Base-by-base conservation (phyloP, 1,140 invertebrate genomes). In the Plodia interpunctella region DNA sequence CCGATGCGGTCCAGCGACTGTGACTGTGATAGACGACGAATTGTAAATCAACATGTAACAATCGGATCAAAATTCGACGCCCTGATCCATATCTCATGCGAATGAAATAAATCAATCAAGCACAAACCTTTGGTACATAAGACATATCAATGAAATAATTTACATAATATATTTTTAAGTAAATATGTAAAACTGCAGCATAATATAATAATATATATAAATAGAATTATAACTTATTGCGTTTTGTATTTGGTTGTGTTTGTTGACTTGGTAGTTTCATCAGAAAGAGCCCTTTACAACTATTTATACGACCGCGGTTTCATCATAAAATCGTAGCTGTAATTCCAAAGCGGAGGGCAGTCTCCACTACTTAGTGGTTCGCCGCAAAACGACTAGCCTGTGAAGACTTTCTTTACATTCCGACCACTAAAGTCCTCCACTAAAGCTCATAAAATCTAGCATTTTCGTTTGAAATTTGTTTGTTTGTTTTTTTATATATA, bases 21-120 rank as follows among this genome's bases (percentile, higher is more conserved):
- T 59, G 66, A 72, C 68, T 63, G 60, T 55, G 65, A 62, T 63
- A 65, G 65, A 62, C 55, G 66, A 68, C 71, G 62, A 65, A 72
- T 67, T 59, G 63, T 77, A 74, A 74, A 73, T 74, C 70, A 74
- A 63, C 65, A 57, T 60, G 53, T 68, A 69, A 70, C 66, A 71
- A 63, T 73, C 68, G 66, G 55, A 66, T 63, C 59, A 57, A 44
- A 64, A 57, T 68, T 65, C 66, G 59, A 59, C 64, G 66, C 30
- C 30, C 53, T 59, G 63, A 70, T 66, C 63, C 62, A 62, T 63
- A 64, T 66, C 55, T 62, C 60, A 55, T 62, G 59, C 11, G 49
- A 56, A 59, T 11, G 21, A 58, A 64, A 65, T 64, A 63, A 70
- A 68, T 65, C 56, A 44, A 44, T 44, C 13, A 15, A 6, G 38